phyloP scores from a whole-genome alignment of 1,140 invertebrate species.

The Lucilia cuprina region DNA sequence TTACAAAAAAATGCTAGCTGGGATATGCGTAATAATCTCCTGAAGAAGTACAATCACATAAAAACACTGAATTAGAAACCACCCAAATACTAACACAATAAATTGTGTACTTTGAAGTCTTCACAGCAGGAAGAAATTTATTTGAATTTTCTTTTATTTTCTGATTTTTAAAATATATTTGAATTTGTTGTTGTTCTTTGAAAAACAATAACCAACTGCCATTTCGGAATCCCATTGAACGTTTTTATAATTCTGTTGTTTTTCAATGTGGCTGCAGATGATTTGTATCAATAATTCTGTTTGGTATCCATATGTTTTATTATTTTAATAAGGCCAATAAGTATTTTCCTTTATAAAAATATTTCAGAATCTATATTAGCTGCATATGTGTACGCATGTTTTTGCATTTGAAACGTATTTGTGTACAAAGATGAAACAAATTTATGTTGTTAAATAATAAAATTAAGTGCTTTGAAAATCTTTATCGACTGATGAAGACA shows the following conservation, averaged over 20 bases:
- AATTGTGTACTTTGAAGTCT: slow-evolving; percentile 21
- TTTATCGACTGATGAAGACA: slow-evolving; percentile 27
- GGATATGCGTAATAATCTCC: neutral
- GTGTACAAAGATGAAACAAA: slow-evolving; percentile 16
- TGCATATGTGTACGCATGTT: too few relatives aligned
- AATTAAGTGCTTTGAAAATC: slow-evolving; percentile 17
- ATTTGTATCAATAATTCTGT: neutral
- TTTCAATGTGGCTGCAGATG: slow-evolving; percentile 16
- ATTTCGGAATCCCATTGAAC: too few relatives aligned
- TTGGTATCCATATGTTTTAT: neutral
- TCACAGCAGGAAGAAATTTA: slow-evolving; percentile 26
- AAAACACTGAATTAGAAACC: neutral
- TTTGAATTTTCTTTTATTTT: neutral
- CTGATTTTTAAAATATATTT: neutral
- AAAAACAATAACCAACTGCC: slow-evolving; percentile 23
- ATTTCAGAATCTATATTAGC: neutral
- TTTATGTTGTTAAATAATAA: slow-evolving; percentile 18
- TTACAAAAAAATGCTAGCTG: too few relatives aligned
- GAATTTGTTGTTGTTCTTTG: slow-evolving; percentile 4
- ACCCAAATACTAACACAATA: too few relatives aligned
- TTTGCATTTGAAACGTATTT: neutral
- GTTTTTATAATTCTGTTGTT: neutral
- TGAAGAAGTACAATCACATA: neutral
- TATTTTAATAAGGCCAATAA: neutral
- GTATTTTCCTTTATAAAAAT: neutral